phyloP scores from a whole-genome alignment of 2,113 vertebrate species.

The Muntiacus reevesi region DNA sequence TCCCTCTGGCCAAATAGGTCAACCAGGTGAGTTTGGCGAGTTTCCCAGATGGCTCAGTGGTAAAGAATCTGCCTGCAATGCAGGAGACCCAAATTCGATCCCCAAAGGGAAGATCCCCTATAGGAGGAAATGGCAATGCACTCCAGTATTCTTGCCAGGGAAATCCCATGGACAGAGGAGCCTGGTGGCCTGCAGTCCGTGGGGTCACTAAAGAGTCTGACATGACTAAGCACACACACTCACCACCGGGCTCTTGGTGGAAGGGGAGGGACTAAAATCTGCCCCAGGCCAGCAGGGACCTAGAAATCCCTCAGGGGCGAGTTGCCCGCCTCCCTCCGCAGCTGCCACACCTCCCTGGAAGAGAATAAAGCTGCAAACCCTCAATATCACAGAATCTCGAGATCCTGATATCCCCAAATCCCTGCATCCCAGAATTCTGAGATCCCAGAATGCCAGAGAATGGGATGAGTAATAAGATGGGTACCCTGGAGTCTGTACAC shows the following conservation, averaged over 20 bases:
- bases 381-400: background rate
- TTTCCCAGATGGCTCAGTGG: background rate
- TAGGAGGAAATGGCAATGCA: background rate
- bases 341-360: background rate
- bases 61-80: background rate
- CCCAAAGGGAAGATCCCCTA: background rate
- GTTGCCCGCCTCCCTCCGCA: background rate
- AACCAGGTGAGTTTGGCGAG: background rate
- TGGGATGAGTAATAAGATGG: rapidly evolving
- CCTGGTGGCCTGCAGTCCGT: background rate
- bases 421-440: rapidly evolving
- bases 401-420: background rate
- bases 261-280: background rate
- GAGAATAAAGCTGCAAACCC: background rate
- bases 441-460: background rate
- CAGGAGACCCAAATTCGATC: background rate
- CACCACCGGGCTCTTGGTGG: background rate
- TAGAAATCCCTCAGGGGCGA: background rate
- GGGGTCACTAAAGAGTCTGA: background rate
- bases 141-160: background rate
- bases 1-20: background rate
- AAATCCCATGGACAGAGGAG: background rate
- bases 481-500: rapidly evolving
- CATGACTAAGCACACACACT: background rate
- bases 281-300: background rate